phyloP scores from a whole-genome alignment of 2,888 invertebrate species.

The Pachymerium ferrugineum region DNA sequence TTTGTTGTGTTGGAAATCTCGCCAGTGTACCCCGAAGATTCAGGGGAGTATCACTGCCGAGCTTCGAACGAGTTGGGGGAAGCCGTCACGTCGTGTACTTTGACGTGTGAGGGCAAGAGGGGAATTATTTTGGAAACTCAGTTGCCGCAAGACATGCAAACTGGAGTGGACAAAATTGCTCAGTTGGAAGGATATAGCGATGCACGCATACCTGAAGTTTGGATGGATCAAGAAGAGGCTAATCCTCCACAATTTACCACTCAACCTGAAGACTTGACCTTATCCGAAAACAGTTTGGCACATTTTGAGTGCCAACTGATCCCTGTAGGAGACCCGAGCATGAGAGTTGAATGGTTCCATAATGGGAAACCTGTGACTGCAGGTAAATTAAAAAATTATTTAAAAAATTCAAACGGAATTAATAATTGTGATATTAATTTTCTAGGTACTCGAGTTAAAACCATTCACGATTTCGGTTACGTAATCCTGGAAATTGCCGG shows the following conservation, averaged over 20 bases:
- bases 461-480: slow-evolving; percentile 95
- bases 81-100: slow-evolving; percentile 58
- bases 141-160: slow-evolving; percentile 86
- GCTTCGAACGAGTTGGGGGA: slow-evolving; percentile 84
- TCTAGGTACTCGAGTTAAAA: slow-evolving; percentile 76
- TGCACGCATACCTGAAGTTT: slow-evolving; percentile 56
- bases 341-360: slow-evolving; percentile 96
- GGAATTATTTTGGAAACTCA: slow-evolving; percentile 88
- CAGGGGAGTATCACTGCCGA: slow-evolving; percentile 66
- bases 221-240: slow-evolving; percentile 67
- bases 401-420: background rate
- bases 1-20: slow-evolving; percentile 96
- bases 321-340: slow-evolving; percentile 85
- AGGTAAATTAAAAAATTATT: slow-evolving; percentile 46
- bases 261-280: slow-evolving; percentile 72
- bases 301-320: slow-evolving; percentile 86
- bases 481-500: slow-evolving; percentile 93
- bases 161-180: slow-evolving; percentile 87
- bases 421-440: background rate
- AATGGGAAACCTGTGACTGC: slow-evolving; percentile 88
- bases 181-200: slow-evolving; percentile 76
- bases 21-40: slow-evolving; percentile 93
- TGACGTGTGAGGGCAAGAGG: slow-evolving; percentile 57
- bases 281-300: slow-evolving; percentile 80
- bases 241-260: slow-evolving; percentile 87